Evolutionary conservation across 2,888 invertebrate species (phyloP), one percentile per base, ranked within the genome.

Genomic region (Sphecodes monilicornis): DNA sequence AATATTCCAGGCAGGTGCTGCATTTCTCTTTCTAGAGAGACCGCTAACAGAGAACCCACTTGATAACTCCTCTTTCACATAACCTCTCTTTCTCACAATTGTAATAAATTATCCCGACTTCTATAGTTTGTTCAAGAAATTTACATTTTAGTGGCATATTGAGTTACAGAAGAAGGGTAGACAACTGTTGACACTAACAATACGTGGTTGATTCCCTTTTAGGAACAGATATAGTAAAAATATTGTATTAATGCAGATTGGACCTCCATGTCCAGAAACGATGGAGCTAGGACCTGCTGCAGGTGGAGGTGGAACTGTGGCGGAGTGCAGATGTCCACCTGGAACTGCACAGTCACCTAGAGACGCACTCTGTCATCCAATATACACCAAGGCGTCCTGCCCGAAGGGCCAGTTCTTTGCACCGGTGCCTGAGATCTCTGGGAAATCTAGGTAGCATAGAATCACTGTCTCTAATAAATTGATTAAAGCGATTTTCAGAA

Each of bases 301-400:
- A 3, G 93, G 95, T 94, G 96, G 94, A 91, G 96, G 95, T 80
- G 95, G 96, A 32, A 96, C 96, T 3, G 95, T 96, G 0, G 97
- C 98, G 0, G 97, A 97, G 93, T 98, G 98, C 95, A 96, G 97
- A 88, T 98, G 98, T 92, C 98, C 98, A 0, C 98, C 98, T 0
- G 97, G 97, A 54, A 97, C 97, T 0, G 97, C 97, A 0, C 97
- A 97, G 91, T 96, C 97, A 84, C 96, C 96, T 0, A 95, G 96
- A 82, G 97, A 97, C 76, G 96, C 96, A 13, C 96, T 96, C 68
- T 98, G 98, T 92, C 96, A 98, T 95, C 96, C 96, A 88, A 96
- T 98, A 86, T 98, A 97, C 93, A 96, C 97, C 80, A 95, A 95
- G 76, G 98, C 97, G 0, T 97, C 98, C 0, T 98, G 98, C 92